A percentile compares a stretch with the other conserved stretches of the same genome.
These are phyloP conservation scores for Pempheris klunzingeri DNA, from an alignment of 2,797 vertebrate genomes.

Conservation along the genomic window DNA sequence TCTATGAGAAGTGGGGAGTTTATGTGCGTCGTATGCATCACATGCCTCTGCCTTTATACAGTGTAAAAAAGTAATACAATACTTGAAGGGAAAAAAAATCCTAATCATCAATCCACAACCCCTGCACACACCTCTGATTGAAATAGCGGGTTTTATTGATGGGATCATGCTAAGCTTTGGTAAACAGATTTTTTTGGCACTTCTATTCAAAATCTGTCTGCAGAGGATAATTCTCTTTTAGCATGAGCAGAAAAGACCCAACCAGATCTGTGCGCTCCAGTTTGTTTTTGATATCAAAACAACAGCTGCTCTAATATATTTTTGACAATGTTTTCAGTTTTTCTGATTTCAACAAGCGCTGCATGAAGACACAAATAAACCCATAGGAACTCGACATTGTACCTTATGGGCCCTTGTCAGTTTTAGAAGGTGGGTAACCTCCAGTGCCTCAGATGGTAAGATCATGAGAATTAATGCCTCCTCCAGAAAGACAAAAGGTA, in stretches of 20 bases:
- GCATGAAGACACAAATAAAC: conserved; percentile 4
- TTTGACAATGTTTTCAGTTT: conserved; percentile 17
- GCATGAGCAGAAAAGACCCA: conserved; percentile 15
- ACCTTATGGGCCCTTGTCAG: not conserved
- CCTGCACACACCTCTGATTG: not conserved
- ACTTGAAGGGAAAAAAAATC: not conserved
- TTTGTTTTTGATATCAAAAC: conserved; percentile 18
- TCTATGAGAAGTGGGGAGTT: not conserved
- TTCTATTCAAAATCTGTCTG: conserved; percentile 24
- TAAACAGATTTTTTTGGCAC: conserved; percentile 22
- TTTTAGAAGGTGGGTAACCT: conserved; percentile 1
- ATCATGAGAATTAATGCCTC: conserved; percentile 15
- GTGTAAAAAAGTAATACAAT: not conserved
- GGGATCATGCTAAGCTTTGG: conserved; percentile 15
- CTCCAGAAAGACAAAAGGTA: conserved; percentile 12
- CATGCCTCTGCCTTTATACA: not conserved
- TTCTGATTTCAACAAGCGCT: conserved; percentile 1
- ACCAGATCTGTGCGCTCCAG: conserved; percentile 1
- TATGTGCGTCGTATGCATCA: not conserved
- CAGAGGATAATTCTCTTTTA: conserved; percentile 24
- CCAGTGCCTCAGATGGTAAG: not conserved
- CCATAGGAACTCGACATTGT: not conserved
- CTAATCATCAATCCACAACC: not conserved
- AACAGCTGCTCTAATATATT: conserved; percentile 1
- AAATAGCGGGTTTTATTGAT: conserved; percentile 29